These are phyloP conservation scores for Caenorhabditis angaria DNA, from an alignment of 2,888 invertebrate species.

Conservation along the genomic window DNA sequence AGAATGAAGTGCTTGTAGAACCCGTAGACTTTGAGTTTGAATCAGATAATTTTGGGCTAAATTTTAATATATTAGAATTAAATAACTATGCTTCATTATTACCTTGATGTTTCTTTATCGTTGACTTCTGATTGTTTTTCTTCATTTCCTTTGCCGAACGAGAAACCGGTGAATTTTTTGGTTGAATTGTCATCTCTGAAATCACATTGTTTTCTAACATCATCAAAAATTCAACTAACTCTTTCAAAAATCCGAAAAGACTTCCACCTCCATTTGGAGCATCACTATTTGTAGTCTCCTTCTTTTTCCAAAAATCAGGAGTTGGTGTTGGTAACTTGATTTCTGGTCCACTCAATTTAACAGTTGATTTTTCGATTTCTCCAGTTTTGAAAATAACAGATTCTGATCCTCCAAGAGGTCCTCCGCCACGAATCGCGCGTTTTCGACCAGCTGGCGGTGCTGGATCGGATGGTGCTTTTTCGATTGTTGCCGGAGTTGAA, in stretches of 20 bases:
- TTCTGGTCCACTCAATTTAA: conserved; percentile 24
- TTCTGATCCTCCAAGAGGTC: conserved; percentile 47
- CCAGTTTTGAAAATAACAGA: conserved; percentile 45
- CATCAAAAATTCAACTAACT: conserved; percentile 17
- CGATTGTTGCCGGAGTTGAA: conserved; percentile 16
- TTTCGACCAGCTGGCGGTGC: conserved; percentile 34
- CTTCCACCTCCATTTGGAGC: conserved; percentile 13
- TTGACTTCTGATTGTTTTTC: conserved; percentile 8
- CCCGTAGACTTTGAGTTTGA: too few relatives aligned
- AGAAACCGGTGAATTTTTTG: conserved; percentile 36
- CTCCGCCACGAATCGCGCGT: conserved; percentile 55
- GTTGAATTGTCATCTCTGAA: conserved; percentile 10
- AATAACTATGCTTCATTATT: too few relatives aligned
- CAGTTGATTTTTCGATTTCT: conserved; percentile 2
- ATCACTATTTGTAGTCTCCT: neutral
- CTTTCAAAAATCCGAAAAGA: conserved; percentile 34
- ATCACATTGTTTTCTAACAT: neutral
- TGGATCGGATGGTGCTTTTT: neutral
- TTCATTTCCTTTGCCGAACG: conserved; percentile 31
- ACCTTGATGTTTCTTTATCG: too few relatives aligned
- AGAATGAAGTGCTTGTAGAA: too few relatives aligned
- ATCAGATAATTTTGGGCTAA: too few relatives aligned
- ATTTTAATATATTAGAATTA: too few relatives aligned
- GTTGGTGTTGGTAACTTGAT: conserved; percentile 48
- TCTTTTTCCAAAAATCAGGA: conserved; percentile 52